Evolutionary conservation across 2,113 vertebrate species (phyloP), one percentile per base, ranked within the genome.

Genomic region (Menidia beryllina): DNA sequence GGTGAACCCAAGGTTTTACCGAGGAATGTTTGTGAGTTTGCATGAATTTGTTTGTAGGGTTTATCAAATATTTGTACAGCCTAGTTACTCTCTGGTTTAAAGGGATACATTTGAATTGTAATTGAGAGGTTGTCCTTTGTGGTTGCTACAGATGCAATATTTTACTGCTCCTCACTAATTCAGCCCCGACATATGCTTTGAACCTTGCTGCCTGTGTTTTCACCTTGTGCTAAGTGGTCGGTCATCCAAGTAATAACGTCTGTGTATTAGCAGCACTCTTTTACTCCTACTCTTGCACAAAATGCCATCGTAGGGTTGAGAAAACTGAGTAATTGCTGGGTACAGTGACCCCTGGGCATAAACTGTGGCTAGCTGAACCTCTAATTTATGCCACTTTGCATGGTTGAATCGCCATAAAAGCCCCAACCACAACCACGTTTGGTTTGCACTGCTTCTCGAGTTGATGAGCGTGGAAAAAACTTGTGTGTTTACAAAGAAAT

Each of bases 271-370:
- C 55, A 36, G 38, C 21, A 21, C 45, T 72, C 47, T 61, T 65
- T 69, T 30, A 79, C 62, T 77, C 61, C 79, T 72, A 83, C 66
- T 75, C 52, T 61, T 84, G 52, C 81, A 77, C 60, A 51, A 61
- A 34, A 41, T 71, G 20, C 51, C 11, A 49, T 76, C 75, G 68
- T 41, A 69, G 20, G 58, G 64, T 23, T 66, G 20, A 79, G 14
- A 63, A 81, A 57, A 57, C 72, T 69, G 67, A 69, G 61, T 71
- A 81, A 87, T 75, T 83, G 68, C 74, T 65, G 39, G 43, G 66
- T 51, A 27, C 72, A 81, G 25, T 77, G 45, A 75, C 87, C 75
- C 75, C 65, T 27, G 72, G 83, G 75, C 41, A 72, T 89, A 85
- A 79, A 55, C 49, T 64, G 23, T 26, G 30, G 62, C 69, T 74